phyloP scores from a whole-genome alignment of 2,888 invertebrate genomes.

The Dasysyrphus tricinctus region DNA sequence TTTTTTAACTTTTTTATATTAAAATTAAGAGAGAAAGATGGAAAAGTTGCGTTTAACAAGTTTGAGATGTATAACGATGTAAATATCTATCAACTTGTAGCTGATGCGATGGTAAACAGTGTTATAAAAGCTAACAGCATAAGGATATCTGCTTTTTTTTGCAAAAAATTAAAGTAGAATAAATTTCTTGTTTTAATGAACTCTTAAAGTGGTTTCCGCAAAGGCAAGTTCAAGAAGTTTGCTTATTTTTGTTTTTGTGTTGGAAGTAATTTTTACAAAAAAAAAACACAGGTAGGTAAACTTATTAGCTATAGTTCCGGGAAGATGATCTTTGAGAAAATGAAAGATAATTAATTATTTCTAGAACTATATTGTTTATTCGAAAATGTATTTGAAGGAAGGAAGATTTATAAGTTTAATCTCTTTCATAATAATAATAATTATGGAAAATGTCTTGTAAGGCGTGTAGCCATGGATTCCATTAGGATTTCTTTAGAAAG shows the following conservation, averaged over 20 bases:
- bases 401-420: no score
- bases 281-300: constrained; percentile 1
- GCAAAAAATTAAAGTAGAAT: not conserved
- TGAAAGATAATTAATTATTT: constrained; percentile 1
- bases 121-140: not conserved
- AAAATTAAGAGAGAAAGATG: not conserved
- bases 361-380: not conserved
- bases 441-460: no score
- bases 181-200: constrained; percentile 16
- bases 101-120: not conserved
- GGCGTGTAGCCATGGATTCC: no score
- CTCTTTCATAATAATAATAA: no score
- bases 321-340: not conserved
- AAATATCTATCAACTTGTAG: constrained; percentile 2
- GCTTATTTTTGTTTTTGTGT: not conserved
- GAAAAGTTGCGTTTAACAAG: constrained; percentile 1
- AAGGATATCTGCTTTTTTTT: not conserved
- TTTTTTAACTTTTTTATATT: constrained; percentile 4
- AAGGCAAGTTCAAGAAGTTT: not conserved
- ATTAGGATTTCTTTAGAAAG: no score
- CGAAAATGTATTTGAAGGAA: no score
- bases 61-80: not conserved
- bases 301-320: not conserved
- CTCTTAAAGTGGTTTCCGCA: constrained; percentile 7
- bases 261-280: not conserved